These are phyloP conservation scores for Adineta ricciae DNA, from an alignment of 2,888 invertebrate species.

Conservation along the genomic window DNA sequence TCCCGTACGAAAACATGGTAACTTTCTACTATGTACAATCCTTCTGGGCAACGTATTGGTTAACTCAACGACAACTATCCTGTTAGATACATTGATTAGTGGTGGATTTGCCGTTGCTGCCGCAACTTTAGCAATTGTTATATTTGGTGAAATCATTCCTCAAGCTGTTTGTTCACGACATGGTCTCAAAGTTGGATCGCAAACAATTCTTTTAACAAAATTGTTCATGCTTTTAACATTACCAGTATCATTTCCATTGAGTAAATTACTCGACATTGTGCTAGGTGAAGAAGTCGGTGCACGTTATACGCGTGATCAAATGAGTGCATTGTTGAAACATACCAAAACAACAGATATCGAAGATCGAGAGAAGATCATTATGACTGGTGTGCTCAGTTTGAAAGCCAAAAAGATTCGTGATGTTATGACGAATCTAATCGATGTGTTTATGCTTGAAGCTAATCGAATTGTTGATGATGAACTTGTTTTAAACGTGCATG, in stretches of 20 bases:
- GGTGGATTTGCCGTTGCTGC: slow-evolving; percentile 71
- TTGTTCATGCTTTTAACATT: slow-evolving; percentile 85
- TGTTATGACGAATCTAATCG: slow-evolving; percentile 7
- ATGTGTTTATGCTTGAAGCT: slow-evolving; percentile 22
- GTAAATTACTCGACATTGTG: slow-evolving; percentile 68
- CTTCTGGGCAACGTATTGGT: slow-evolving; percentile 77
- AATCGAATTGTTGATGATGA: slow-evolving; percentile 18
- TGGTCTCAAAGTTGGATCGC: slow-evolving; percentile 86
- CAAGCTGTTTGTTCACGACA: slow-evolving; percentile 84
- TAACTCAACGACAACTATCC: slow-evolving; percentile 88
- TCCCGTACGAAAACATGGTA: slow-evolving; percentile 83
- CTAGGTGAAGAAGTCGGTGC: slow-evolving; percentile 74
- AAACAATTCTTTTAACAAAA: slow-evolving; percentile 81
- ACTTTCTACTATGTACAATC: slow-evolving; percentile 69
- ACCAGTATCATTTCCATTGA: slow-evolving; percentile 81
- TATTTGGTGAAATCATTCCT: slow-evolving; percentile 93
- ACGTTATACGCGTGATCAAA: slow-evolving; percentile 84
- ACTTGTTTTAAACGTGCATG: background rate
- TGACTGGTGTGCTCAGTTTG: slow-evolving; percentile 8
- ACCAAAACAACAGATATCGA: slow-evolving; percentile 43
- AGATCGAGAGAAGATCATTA: background rate
- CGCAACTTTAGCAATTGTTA: slow-evolving; percentile 82
- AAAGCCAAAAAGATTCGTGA: background rate
- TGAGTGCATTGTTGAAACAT: slow-evolving; percentile 78
- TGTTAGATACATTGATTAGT: slow-evolving; percentile 83